Evolutionary conservation across 2,113 vertebrate genomes (phyloP).

Genomic region (Ariopsis seemanni): DNA sequence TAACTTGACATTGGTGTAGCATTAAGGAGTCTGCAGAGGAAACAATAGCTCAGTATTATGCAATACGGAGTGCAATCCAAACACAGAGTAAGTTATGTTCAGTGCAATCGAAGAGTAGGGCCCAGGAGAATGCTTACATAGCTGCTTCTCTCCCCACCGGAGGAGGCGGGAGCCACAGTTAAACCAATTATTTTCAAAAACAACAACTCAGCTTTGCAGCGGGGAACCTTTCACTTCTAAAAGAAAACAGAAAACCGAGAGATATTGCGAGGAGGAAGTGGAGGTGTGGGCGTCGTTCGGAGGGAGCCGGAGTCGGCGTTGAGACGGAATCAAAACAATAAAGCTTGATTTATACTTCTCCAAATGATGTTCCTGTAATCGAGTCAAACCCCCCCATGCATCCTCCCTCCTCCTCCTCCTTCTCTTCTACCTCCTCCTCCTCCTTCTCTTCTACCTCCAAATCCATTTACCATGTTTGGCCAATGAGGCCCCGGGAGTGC

Average conservation of each 20-base stretch:
- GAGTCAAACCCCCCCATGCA: slow-evolving; percentile 47
- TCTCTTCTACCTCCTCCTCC: not conserved
- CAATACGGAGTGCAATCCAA: slow-evolving; percentile 44
- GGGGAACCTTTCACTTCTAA: slow-evolving; percentile 45
- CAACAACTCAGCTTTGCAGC: slow-evolving; percentile 51
- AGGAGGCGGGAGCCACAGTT: slow-evolving; percentile 44
- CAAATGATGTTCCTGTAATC: slow-evolving; percentile 60
- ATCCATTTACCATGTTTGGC: slow-evolving; percentile 61
- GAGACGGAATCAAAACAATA: slow-evolving; percentile 53
- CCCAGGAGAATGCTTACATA: slow-evolving; percentile 49
- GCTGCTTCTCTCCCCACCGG: slow-evolving; percentile 28
- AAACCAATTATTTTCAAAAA: slow-evolving; percentile 55
- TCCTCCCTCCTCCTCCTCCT: not conserved
- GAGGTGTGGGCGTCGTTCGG: slow-evolving; percentile 45
- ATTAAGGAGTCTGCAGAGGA: slow-evolving; percentile 31
- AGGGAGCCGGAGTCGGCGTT: slow-evolving; percentile 35
- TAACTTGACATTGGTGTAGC: slow-evolving; percentile 27
- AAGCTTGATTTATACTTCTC: slow-evolving; percentile 55
- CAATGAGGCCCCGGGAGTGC: slow-evolving; percentile 52
- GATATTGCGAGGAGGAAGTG: slow-evolving; percentile 44
- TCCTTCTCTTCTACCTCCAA: slow-evolving; percentile 33
- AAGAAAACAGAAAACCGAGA: slow-evolving; percentile 44
- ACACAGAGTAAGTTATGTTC: slow-evolving; percentile 40
- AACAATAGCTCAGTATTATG: slow-evolving; percentile 35
- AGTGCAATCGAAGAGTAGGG: slow-evolving; percentile 38